Conservation (phyloP, 2,113 vertebrate species). For the Ictidomys tridecemlineatus region DNA sequence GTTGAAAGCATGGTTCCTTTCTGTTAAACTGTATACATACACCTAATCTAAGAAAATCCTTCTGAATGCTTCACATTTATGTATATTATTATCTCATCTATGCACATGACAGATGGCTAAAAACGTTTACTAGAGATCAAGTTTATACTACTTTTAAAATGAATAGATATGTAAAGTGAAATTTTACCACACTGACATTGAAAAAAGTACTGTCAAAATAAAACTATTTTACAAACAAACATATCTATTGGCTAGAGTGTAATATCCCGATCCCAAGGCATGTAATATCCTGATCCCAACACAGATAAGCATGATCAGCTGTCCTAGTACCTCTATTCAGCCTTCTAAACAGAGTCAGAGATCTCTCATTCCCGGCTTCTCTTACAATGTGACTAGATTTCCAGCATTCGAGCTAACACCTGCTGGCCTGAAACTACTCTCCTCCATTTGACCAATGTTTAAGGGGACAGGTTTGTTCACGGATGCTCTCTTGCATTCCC, state of each 20-base stretch:
- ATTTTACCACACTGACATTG: background rate
- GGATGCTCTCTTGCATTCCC: background rate
- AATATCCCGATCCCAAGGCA: background rate
- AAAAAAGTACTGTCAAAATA: background rate
- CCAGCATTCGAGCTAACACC: background rate
- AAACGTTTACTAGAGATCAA: background rate
- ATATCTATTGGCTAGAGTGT: background rate
- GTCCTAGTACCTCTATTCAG: background rate
- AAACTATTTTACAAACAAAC: background rate
- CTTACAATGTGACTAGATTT: background rate
- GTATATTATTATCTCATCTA: background rate
- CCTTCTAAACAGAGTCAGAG: background rate
- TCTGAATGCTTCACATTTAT: background rate
- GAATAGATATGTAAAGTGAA: background rate
- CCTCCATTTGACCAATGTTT: background rate
- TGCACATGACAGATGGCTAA: background rate
- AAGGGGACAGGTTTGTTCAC: background rate
- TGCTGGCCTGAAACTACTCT: background rate
- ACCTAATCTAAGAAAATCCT: background rate
- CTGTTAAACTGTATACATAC: background rate
- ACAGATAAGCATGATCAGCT: background rate
- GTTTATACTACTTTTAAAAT: background rate
- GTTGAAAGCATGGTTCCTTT: background rate
- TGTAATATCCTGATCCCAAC: background rate
- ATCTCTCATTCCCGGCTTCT: background rate